Evolutionary conservation across 92 coral and sea anemone genomes (phyloP).

Genomic region (Anthopleura xanthogrammica): DNA sequence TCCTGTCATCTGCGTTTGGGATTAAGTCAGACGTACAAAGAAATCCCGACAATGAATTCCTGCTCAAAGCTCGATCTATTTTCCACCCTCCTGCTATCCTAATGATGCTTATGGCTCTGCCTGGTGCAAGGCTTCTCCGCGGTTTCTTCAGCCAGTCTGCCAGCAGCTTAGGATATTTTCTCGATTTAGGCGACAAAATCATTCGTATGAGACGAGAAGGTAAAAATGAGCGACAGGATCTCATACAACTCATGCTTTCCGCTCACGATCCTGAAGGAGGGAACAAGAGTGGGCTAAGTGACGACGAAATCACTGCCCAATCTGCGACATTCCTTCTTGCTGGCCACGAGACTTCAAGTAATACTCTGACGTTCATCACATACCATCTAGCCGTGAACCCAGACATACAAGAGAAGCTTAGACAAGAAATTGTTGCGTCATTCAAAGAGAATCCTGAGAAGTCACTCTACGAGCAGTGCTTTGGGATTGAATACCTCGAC

Average conservation of each 20-base stretch:
- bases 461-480: conserved; percentile 52
- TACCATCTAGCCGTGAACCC: conserved; percentile 48
- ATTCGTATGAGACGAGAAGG: conserved; percentile 44
- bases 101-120: not conserved
- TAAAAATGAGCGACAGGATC: conserved; percentile 43
- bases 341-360: conserved; percentile 63
- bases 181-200: conserved; percentile 43
- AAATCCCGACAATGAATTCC: conserved; percentile 49
- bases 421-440: conserved; percentile 32
- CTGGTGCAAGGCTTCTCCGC: conserved; percentile 2
- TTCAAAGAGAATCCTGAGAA: conserved; percentile 25
- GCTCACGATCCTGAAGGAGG: conserved; percentile 65
- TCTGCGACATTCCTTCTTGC: conserved; percentile 48
- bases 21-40: conserved; percentile 61
- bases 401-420: conserved; percentile 44
- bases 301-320: conserved; percentile 58
- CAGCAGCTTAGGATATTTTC: conserved; percentile 29
- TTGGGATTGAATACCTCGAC: conserved; percentile 61
- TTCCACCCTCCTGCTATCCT: conserved; percentile 37
- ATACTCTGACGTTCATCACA: conserved; percentile 35
- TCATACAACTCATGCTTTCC: conserved; percentile 60
- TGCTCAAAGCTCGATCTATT: conserved; percentile 30
- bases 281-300: conserved; percentile 40
- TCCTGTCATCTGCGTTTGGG: conserved; percentile 65
- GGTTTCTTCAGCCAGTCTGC: conserved; percentile 7